Evolutionary conservation across 2,888 invertebrate genomes (phyloP).

Genomic region (Pecten maximus): DNA sequence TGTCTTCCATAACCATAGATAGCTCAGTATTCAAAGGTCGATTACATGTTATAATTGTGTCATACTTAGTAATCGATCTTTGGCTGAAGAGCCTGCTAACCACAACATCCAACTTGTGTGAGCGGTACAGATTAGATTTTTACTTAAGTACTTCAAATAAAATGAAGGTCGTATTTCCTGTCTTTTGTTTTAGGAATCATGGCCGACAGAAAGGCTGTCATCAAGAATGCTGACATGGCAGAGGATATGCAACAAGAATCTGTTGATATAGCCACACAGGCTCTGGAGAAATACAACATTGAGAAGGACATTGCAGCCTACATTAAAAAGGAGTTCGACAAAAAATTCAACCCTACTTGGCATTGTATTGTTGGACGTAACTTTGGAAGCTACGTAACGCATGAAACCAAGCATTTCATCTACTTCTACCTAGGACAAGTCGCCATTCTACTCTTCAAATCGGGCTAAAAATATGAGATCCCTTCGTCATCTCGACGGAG

Average conservation of each 20-base stretch:
- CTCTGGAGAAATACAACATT: slow-evolving; percentile 99
- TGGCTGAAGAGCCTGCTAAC: no score
- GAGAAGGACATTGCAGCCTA: slow-evolving; percentile 99
- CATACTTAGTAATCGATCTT: no score
- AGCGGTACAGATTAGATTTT: no score
- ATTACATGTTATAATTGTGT: no score
- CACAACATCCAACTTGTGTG: no score
- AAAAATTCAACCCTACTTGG: slow-evolving; percentile 99
- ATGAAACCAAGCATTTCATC: slow-evolving; percentile 98
- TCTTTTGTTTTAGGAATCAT: neutral
- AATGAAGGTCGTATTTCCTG: neutral
- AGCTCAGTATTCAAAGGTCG: no score
- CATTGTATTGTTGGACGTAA: slow-evolving; percentile 99
- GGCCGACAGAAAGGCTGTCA: slow-evolving; percentile 87
- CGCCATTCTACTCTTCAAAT: slow-evolving; percentile 98
- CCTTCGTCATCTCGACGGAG: neutral
- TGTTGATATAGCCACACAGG: slow-evolving; percentile 98
- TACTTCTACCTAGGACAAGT: slow-evolving; percentile 99
- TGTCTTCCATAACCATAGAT: no score
- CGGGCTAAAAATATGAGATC: slow-evolving; percentile 78
- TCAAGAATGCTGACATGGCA: slow-evolving; percentile 99
- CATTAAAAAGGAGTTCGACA: slow-evolving; percentile 99
- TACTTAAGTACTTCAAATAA: no score
- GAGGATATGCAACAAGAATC: slow-evolving; percentile 99
- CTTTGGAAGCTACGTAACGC: slow-evolving; percentile 90